A percentile compares a stretch with the other conserved stretches of the same genome.
Evolutionary conservation across 2,113 vertebrate species (phyloP).

Genomic region (Callopanchax toddi): DNA sequence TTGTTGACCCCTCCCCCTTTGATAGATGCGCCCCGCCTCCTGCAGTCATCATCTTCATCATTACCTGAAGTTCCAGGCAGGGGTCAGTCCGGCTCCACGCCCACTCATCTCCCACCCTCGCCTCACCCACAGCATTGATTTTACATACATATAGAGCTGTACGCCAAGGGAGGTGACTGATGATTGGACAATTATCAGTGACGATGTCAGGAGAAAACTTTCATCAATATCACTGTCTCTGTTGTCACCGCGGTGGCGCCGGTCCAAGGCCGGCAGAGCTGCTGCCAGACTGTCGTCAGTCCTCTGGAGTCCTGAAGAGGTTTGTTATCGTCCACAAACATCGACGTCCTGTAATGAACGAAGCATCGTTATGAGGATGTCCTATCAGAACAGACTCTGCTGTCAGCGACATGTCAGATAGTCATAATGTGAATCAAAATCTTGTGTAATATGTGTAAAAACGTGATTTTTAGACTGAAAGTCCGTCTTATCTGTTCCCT

Average conservation of each 20-base stretch:
- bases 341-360: conserved; percentile 45
- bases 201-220: conserved; percentile 43
- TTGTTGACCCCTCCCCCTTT: too few relatives aligned
- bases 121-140: conserved; percentile 34
- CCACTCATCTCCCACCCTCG: conserved; percentile 19
- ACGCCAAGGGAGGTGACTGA: conserved; percentile 38
- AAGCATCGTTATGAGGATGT: conserved; percentile 38
- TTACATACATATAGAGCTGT: conserved; percentile 50
- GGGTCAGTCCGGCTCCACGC: conserved; percentile 20
- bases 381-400: not conserved
- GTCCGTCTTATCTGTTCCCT: too few relatives aligned
- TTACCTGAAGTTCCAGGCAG: conserved; percentile 34
- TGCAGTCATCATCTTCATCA: conserved; percentile 35
- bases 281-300: conserved; percentile 19
- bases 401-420: not conserved
- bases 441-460: not conserved
- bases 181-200: conserved; percentile 43
- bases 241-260: conserved; percentile 33
- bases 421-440: not conserved
- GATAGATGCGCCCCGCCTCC: conserved; percentile 33
- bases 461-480: too few relatives aligned
- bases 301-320: conserved; percentile 5
- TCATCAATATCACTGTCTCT: conserved; percentile 38
- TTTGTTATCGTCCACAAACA: conserved; percentile 19
- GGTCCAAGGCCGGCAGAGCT: conserved; percentile 27